Evolutionary conservation across 2,888 invertebrate species (phyloP), one percentile per base, ranked within the genome.

Genomic region (Drosophila anomelani): DNA sequence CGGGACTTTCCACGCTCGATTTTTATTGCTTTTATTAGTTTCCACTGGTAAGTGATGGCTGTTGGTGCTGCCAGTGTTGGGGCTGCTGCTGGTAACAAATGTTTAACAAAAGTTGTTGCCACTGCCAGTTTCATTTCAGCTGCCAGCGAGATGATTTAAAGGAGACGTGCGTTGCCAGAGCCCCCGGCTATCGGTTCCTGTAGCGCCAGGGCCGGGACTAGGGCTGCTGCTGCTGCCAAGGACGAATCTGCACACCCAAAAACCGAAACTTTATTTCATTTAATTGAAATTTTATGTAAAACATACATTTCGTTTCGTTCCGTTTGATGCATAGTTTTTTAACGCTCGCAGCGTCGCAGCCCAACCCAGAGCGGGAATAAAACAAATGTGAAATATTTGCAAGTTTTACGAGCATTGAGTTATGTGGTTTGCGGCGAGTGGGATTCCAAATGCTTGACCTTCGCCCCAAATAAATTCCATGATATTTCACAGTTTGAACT

Each of bases 221-320:
- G 17, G 7, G 36, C 53, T 61, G 57, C 34, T 34, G 55, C 47
- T 69, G 55, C 47, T 69, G 70, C 75, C 83, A 87, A 87, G 87
- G 81, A 81, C 85, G 57, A 60, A 46, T 64, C 72, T 53, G 23
- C 51, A 23, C 51, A 23, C 59, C 73, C 61, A 29, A 58, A 57
- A 61, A 44, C 58, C 53, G 36, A 80, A 87, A 85, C 78, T 88
- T 85, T 85, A 76, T 85, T 81, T 70, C 69, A 75, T 83, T 85
- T 85, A 85, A 85, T 85, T 85, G 85, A 86, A 85, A 88, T 87
- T 85, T 88, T 88, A 85, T 85, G 85, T 86, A 84, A 85, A 85
- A 81, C 88, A 88, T 79, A 76, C 70, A 87, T 80, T 85, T 70
- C 46, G 44, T 73, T 71, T 56, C 72, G 67, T 66, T 47, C 26